phyloP scores from a whole-genome alignment of 2,113 vertebrate genomes.

The Trogon melanurus region DNA sequence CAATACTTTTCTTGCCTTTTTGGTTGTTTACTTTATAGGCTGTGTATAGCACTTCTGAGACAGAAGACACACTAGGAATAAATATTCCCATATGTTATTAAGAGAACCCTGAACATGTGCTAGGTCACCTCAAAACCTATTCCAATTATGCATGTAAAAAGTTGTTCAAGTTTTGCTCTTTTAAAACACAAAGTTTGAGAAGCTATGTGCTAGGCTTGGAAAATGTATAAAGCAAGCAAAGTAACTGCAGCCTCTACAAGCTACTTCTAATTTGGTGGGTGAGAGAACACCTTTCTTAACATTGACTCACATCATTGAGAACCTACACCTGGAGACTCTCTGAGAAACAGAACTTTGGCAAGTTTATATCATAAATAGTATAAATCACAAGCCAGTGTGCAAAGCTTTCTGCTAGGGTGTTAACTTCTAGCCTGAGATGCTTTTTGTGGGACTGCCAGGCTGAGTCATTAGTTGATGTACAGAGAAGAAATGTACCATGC shows the following conservation, averaged over 20 bases:
- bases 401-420: not conserved
- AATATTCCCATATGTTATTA: not conserved
- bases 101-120: not conserved
- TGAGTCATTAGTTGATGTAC: not conserved
- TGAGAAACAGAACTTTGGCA: not conserved
- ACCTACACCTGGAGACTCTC: not conserved
- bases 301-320: not conserved
- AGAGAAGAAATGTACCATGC: not conserved
- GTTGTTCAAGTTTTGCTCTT: not conserved
- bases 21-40: not conserved
- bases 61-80: not conserved
- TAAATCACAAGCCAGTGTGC: not conserved
- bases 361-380: not conserved
- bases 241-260: not conserved
- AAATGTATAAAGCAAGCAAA: not conserved
- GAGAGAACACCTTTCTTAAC: not conserved
- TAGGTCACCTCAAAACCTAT: not conserved
- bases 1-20: not conserved
- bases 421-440: not conserved
- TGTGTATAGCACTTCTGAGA: not conserved
- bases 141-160: not conserved
- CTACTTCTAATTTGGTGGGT: not conserved
- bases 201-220: not conserved
- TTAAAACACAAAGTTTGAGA: not conserved
- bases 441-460: not conserved